Percentiles rank a stretch among this genome's conserved stretches.
These are phyloP conservation scores for Petrolisthes manimaculis DNA, from an alignment of 2,888 invertebrate genomes.

Conservation along the genomic window DNA sequence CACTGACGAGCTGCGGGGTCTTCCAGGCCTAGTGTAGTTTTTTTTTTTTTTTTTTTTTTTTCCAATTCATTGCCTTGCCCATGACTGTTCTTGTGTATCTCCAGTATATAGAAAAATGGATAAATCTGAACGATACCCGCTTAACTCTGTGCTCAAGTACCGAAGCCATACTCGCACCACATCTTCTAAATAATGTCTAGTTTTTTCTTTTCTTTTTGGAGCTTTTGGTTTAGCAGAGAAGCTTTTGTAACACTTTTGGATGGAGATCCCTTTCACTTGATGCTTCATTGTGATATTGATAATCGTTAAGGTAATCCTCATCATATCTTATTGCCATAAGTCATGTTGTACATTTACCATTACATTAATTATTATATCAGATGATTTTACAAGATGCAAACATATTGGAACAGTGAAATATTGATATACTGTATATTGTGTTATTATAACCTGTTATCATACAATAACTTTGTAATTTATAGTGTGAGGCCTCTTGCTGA, in stretches of 20 bases:
- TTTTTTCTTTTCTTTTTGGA: too few species aligned
- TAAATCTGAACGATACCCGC: too few species aligned
- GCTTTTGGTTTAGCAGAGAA: not conserved
- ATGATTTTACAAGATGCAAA: constrained; percentile 34
- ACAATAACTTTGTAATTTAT: constrained; percentile 47
- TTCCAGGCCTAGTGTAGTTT: too few species aligned
- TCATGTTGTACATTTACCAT: constrained; percentile 62
- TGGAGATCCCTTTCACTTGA: constrained; percentile 13
- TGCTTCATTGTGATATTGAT: constrained; percentile 58
- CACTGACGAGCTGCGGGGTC: too few species aligned
- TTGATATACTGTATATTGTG: constrained; percentile 48
- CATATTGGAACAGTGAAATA: constrained; percentile 29
- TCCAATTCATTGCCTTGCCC: too few species aligned
- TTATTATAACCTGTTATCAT: constrained; percentile 42
- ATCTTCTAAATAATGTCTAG: too few species aligned
- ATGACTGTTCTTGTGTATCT: too few species aligned
- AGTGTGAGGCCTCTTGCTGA: constrained; percentile 52
- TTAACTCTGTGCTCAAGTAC: too few species aligned
- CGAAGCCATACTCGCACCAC: too few species aligned
- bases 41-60: too few species aligned
- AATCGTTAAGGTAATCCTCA: constrained; percentile 40
- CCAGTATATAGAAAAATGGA: too few species aligned
- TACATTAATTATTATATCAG: constrained; percentile 34
- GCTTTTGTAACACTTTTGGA: constrained; percentile 1
- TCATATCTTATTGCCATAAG: constrained; percentile 43